Evolutionary conservation across 2,797 vertebrate species (phyloP), one percentile per base, ranked within the genome.

Genomic region (Darevskia nairensis): DNA sequence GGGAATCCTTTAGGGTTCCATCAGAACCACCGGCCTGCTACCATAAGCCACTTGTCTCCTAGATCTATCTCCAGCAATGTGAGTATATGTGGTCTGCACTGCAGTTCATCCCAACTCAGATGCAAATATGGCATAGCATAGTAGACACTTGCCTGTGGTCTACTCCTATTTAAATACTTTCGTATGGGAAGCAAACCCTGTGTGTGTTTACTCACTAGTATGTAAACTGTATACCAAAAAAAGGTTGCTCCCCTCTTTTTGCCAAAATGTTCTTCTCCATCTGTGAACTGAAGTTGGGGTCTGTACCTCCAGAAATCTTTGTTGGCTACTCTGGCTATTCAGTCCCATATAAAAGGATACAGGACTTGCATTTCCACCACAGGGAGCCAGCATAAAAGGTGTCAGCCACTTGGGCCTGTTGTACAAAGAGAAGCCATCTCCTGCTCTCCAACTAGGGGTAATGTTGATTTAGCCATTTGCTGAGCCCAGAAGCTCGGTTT

Each of bases 1-100:
- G 99, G 99, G 35, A 99, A 99, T 95, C 98, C 99, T 0, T 93
- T 99, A 92, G 99, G 93, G 95, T 99, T 98, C 95, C 97, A 98
- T 95, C 97, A 96, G 90, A 96, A 94, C 2, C 98, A 99, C 86
- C 97, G 98, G 50, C 93, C 80, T 27, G 93, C 96, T 86, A 97
- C 98, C 0, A 95, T 98, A 77, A 93, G 85, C 23, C 97, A 98
- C 84, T 95, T 99, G 69, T 99, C 99, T n/a, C 98, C 98, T 1
- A 97, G 96, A 78, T 95, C 89, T 75, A 96, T 97, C 81, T 94
- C 94, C 85, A 94, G 93, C 25, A 95, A 90, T 78, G 99, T 99
- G 93, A 98, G 98, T 97, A 78, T 76, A 66, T 82, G 7, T 23
- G 35, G 27, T 25, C 15, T 68, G 44, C 44, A 10, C 29, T 72